Base-by-base conservation (phyloP, 1,140 invertebrate genomes). In the Holotrichia oblita region DNA sequence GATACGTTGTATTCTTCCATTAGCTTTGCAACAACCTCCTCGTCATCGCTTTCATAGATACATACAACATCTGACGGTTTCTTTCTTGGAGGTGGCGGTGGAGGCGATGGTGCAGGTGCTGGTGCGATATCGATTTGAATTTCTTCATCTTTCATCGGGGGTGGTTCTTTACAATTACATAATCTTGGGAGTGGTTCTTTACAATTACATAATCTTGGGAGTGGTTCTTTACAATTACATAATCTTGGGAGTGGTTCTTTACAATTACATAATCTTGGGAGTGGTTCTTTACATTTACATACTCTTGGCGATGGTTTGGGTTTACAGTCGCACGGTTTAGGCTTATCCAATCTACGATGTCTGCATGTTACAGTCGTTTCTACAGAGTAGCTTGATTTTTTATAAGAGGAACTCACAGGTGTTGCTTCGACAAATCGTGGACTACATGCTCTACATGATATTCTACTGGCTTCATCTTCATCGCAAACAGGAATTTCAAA, bases 401-500 rank as follows among this genome's bases (percentile, higher is more conserved):
- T 27, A 34, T 12, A 12, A 7, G 8, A 24, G 22, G 22, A 27
- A 12, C 6, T 0, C 27, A 34, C 4, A 27, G 61, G 6, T 24
- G 17, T 69, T 27, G 61, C 20, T 27, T 34, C 22, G 6, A 10
- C 9, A 27, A 20, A 22, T 55, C 12, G 48, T 6, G 48, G 14
- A 55, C 12, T 55, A 4, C 14, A 55, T 0, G 48, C 6, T 69
- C 22, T 22, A 14, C 20, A 24, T 10, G 22, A 14, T 69, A 7
- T 69, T 69, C 22, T 22, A 6, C 6, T 2, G 3, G 61, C 0
- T 8, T 2, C 34, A n/a, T 55, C 40, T 8, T 40, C 34, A 55
- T 22, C 20, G 17, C 41, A 17, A 44, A 79, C 14, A 6, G 78
- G 78, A 27, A 79, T 76, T 79, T 79, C 78, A 44, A 79, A 79